Conservation (phyloP, 1,140 invertebrate genomes). For the Megathymus violae region DNA sequence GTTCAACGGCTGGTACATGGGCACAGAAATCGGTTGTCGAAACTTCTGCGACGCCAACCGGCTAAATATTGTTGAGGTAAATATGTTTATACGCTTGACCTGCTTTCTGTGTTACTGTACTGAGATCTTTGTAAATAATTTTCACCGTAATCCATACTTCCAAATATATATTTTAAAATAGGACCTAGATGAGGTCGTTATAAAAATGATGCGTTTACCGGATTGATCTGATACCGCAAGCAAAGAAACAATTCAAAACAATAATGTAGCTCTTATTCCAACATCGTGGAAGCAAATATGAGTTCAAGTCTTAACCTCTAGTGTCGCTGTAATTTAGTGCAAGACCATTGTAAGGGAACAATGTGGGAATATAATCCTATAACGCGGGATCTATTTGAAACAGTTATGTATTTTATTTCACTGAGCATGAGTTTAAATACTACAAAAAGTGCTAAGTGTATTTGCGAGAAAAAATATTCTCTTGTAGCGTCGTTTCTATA, state of each 20-base stretch:
- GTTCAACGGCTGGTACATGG: slow-evolving; percentile 99
- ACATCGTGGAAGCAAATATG: background rate
- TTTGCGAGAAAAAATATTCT: background rate
- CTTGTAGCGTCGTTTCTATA: no score
- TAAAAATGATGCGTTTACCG: no score
- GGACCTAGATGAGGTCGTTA: no score
- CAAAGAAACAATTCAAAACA: no score
- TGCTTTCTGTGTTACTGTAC: no score
- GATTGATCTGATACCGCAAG: no score
- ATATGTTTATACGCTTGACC: no score
- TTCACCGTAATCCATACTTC: no score
- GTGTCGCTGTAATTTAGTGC: slow-evolving; percentile 11
- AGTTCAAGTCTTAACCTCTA: slow-evolving; percentile 2
- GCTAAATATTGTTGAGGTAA: slow-evolving; percentile 94
- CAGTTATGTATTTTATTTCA: background rate
- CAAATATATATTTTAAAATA: no score
- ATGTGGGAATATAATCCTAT: slow-evolving; percentile 9
- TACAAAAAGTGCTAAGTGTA: slow-evolving; percentile 5
- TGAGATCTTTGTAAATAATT: no score
- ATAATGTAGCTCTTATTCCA: no score
- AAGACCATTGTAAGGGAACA: slow-evolving; percentile 11
- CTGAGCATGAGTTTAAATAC: no score
- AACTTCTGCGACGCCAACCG: slow-evolving; percentile 94
- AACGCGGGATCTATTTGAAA: background rate
- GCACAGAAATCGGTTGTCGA: slow-evolving; percentile 96